These are phyloP conservation scores for Dolichomitus sp. DNA, from an alignment of 2,888 invertebrate genomes.

Conservation along the genomic window DNA sequence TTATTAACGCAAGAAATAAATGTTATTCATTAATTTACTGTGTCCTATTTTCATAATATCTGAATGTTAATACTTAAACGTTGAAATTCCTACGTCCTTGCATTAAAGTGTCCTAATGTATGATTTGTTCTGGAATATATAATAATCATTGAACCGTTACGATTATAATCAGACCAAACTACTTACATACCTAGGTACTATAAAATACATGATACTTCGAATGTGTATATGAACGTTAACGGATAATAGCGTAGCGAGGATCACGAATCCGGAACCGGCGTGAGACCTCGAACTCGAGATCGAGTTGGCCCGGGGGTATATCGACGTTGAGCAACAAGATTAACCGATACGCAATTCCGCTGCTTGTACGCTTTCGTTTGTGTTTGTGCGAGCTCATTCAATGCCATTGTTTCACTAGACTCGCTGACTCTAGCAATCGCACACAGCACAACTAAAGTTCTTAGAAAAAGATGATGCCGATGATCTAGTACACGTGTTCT, in stretches of 20 bases:
- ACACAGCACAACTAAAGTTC: background rate
- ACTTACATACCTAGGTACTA: conserved; percentile 24
- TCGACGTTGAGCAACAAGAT: conserved; percentile 63
- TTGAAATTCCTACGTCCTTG: background rate
- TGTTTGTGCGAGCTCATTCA: conserved; percentile 54
- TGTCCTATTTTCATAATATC: background rate
- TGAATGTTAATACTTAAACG: background rate
- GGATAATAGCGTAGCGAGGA: conserved; percentile 54
- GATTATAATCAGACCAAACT: conserved; percentile 32
- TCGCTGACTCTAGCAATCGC: background rate
- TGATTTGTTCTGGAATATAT: conserved; percentile 2
- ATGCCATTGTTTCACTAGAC: conserved; percentile 33
- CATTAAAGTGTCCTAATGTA: background rate
- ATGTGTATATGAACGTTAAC: conserved; percentile 42
- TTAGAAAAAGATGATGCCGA: conserved; percentile 7
- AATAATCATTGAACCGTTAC: conserved; percentile 35
- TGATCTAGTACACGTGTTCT: conserved; percentile 14
- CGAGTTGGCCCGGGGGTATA: conserved; percentile 59
- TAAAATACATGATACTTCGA: conserved; percentile 26
- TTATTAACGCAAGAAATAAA: conserved; percentile 3
- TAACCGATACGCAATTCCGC: conserved; percentile 52
- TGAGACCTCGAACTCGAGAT: conserved; percentile 68
- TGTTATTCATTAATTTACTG: background rate
- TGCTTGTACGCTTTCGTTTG: conserved; percentile 38
- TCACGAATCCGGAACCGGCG: conserved; percentile 69